Evolutionary conservation across 1,140 invertebrate species (phyloP), one percentile per base, ranked within the genome.

Genomic region (Triops cancriformis): DNA sequence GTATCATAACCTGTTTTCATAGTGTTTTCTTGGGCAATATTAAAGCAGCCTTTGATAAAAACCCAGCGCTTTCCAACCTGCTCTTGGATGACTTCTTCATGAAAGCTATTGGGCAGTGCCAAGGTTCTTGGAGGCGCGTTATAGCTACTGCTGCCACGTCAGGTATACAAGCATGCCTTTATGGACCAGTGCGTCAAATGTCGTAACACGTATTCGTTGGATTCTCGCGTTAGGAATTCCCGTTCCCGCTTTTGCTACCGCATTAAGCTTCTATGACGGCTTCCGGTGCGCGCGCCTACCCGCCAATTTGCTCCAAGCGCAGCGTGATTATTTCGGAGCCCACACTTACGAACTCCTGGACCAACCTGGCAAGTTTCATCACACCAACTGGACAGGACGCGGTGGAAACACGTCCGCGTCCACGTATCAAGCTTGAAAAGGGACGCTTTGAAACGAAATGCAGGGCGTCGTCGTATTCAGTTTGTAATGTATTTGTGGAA

Each of bases 311-410:
- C 88, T 87, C 28, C 88, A 97, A 90, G 98, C 98, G 0, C 97
- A 99, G 85, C 86, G 98, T 72, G 98, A 99, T 85, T 99, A 98
- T 83, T 99, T 99, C 84, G 98, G 98, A 0, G 98, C 98, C 0
- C 98, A 99, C 84, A 99, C 97, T 0, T 99, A 99, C 82, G 97
- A 99, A 85, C 84, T 98, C 72, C 83, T 97, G 3, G 87, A 86
- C 10, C 86, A 92, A 77, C 97, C 98, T 73, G 97, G 97, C 27
- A 90, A 90, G 80, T 98, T 93, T 85, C 88, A 96, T 1, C 98
- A 99, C 83, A 99, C 97, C 72, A 99, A 99, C 85, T 99, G 98
- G 98, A 99, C 98, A 11, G 98, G 98, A 18, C 93, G 94, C 81
- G 98, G 98, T 64, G 98, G 98, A 78, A 94, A 94, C 82, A 95